phyloP scores from a whole-genome alignment of 2,797 vertebrate species.

The Pteronotus mesoamericanus region DNA sequence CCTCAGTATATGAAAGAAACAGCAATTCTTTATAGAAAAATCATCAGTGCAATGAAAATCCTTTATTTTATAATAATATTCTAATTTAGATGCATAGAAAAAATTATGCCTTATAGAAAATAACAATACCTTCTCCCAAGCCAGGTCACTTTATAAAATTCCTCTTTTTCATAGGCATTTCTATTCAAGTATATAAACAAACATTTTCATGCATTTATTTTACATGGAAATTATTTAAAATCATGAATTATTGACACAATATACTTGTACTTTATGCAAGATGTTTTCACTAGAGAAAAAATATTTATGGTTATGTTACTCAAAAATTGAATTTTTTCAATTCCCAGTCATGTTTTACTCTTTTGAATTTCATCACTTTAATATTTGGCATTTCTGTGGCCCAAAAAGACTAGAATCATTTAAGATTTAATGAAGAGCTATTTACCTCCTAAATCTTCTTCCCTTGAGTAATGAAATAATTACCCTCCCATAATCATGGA shows the following conservation, averaged over 20 bases:
- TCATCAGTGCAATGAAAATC: neutral
- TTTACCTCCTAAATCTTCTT: slow-evolving; percentile 85
- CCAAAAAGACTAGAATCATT: slow-evolving; percentile 82
- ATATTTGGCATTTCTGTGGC: slow-evolving; percentile 82
- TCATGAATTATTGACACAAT: slow-evolving; percentile 60
- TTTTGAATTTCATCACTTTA: slow-evolving; percentile 79
- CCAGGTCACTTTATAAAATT: neutral
- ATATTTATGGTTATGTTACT: slow-evolving; percentile 48
- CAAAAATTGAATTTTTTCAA: slow-evolving; percentile 71
- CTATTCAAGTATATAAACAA: neutral
- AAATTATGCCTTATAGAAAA: neutral
- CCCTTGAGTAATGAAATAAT: slow-evolving; percentile 85
- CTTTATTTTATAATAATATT: slow-evolving; percentile 5
- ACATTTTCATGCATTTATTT: slow-evolving; percentile 36
- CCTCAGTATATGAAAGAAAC: neutral
- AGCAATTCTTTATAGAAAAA: neutral
- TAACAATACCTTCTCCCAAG: neutral
- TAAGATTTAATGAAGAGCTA: slow-evolving; percentile 86
- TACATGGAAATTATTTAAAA: slow-evolving; percentile 65
- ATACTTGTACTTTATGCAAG: neutral
- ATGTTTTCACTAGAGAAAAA: slow-evolving; percentile 65
- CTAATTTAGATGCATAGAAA: neutral
- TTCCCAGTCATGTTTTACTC: slow-evolving; percentile 50
- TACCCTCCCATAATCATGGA: slow-evolving; percentile 84
- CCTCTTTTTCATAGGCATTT: neutral